phyloP scores from a whole-genome alignment of 2,888 invertebrate species.

The Frankliniella fusca region DNA sequence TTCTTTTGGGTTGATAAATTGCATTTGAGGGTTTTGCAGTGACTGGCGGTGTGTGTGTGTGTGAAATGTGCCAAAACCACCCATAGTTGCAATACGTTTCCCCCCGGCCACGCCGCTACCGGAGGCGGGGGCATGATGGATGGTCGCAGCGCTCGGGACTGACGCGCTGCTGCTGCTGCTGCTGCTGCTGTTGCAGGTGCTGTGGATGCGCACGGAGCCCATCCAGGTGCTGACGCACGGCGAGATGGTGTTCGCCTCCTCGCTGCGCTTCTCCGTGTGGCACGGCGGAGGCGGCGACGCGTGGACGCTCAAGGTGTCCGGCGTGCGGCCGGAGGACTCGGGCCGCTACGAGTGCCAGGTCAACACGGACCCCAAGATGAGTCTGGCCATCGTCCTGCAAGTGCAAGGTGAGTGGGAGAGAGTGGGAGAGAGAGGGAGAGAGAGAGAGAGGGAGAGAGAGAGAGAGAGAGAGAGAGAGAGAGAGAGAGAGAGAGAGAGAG shows the following conservation, averaged over 20 bases:
- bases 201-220: slow-evolving; percentile 15
- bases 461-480: background rate
- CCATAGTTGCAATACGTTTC: too few relatives aligned
- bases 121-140: background rate
- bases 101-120: too few relatives aligned
- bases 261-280: slow-evolving; percentile 15
- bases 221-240: slow-evolving; percentile 19
- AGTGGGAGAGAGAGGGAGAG: background rate
- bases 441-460: slow-evolving; percentile 1
- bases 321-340: slow-evolving; percentile 11
- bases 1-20: too few relatives aligned
- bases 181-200: background rate
- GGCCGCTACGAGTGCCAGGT: slow-evolving; percentile 19
- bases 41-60: too few relatives aligned
- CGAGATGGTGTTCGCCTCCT: slow-evolving; percentile 1
- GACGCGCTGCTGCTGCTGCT: background rate
- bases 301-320: slow-evolving; percentile 3
- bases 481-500: background rate
- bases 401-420: background rate
- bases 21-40: too few relatives aligned
- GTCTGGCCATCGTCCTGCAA: slow-evolving; percentile 8
- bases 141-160: background rate
- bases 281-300: slow-evolving; percentile 22
- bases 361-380: slow-evolving; percentile 24
- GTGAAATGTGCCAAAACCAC: too few relatives aligned